phyloP scores from a whole-genome alignment of 2,888 invertebrate species.

The Gortyna flavago region DNA sequence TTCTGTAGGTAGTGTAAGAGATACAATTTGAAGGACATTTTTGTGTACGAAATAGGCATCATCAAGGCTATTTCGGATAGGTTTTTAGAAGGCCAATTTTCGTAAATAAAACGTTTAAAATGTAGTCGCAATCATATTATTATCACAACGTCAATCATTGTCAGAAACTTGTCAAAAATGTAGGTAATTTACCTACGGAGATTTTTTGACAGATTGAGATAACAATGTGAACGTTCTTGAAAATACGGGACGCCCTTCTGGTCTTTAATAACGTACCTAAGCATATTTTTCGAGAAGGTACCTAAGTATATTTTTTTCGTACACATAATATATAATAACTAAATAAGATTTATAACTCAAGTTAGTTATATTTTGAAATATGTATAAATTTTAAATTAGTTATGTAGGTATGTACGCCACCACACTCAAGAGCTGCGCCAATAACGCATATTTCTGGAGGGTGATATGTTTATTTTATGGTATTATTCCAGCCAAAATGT shows the following conservation, averaged over 20 bases:
- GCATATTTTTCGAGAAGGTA: not conserved
- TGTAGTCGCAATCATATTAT: not conserved
- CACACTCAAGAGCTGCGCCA: not conserved
- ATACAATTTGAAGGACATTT: slow-evolving; percentile 11
- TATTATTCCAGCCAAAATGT: slow-evolving; percentile 22
- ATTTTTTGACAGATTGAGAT: not conserved
- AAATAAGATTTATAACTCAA: no score
- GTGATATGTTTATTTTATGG: slow-evolving; percentile 7
- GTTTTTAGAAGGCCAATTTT: not conserved
- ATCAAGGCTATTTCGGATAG: not conserved
- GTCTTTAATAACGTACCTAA: not conserved
- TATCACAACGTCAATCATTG: not conserved
- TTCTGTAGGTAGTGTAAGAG: slow-evolving; percentile 5
- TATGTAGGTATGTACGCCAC: no score
- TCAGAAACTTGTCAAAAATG: not conserved
- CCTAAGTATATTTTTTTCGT: no score
- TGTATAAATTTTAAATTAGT: no score
- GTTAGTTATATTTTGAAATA: no score
- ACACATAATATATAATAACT: no score
- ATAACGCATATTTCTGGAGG: no score
- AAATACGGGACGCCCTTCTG: not conserved
- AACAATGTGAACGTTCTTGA: not conserved
- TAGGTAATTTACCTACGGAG: not conserved
- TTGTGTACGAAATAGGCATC: not conserved
- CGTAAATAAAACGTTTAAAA: not conserved